phyloP scores from a whole-genome alignment of 2,113 vertebrate genomes.

The Ammodytes dubius region DNA sequence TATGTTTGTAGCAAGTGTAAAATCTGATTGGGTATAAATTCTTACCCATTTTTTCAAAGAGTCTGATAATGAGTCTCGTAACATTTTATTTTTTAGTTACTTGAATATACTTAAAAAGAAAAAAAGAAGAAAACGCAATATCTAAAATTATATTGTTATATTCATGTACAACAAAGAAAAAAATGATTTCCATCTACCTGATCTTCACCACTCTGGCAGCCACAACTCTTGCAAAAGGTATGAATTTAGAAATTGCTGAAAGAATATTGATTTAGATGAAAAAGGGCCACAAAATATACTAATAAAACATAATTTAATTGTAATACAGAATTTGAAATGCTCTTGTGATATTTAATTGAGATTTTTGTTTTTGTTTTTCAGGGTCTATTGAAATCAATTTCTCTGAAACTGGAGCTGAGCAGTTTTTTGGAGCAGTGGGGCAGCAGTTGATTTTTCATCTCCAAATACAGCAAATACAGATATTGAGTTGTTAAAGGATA shows the following conservation, averaged over 20 bases:
- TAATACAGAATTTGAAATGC: background rate
- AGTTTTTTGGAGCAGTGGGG: conserved; percentile 41
- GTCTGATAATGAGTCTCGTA: too few species aligned
- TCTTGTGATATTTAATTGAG: background rate
- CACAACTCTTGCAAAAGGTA: conserved; percentile 43
- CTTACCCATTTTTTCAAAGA: too few species aligned
- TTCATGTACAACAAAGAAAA: too few species aligned
- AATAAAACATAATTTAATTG: background rate
- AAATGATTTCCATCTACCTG: too few species aligned
- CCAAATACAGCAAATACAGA: background rate
- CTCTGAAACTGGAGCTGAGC: background rate
- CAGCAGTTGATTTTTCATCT: conserved; percentile 42
- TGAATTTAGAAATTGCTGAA: background rate
- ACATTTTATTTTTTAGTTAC: too few species aligned
- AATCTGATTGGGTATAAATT: too few species aligned
- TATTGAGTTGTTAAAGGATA: background rate
- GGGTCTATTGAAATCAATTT: conserved; percentile 30
- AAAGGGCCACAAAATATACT: background rate
- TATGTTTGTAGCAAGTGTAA: too few species aligned
- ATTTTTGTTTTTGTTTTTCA: background rate
- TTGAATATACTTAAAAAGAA: too few species aligned
- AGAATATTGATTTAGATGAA: background rate
- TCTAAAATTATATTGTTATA: too few species aligned
- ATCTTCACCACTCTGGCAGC: background rate
- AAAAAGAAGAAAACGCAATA: too few species aligned